Evolutionary conservation across 37 sponge, comb jelly and placozoan genomes (phyloP).

Genomic region (Theonella swinhoei): DNA sequence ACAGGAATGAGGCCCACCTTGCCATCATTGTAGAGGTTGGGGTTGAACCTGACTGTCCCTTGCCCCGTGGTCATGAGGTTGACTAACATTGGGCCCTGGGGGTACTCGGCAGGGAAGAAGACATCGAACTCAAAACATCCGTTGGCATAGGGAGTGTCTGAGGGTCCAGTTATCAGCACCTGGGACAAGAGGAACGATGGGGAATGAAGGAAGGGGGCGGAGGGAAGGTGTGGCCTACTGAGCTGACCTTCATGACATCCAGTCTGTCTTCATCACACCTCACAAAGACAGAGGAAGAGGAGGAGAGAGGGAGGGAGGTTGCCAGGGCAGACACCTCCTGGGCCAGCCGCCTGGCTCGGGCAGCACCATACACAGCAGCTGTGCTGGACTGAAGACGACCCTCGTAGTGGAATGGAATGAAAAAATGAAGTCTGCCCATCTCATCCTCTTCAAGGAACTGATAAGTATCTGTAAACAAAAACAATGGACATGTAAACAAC

Average conservation of each 20-base stretch:
- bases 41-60: slow-evolving; percentile 87
- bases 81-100: slow-evolving; percentile 84
- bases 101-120: slow-evolving; percentile 86
- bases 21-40: slow-evolving; percentile 95
- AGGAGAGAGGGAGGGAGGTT: slow-evolving; percentile 90
- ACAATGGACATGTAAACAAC: not conserved
- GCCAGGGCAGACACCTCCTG: slow-evolving; percentile 85
- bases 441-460: slow-evolving; percentile 59
- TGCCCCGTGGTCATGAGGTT: slow-evolving; percentile 89
- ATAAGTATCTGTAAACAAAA: slow-evolving; percentile 52
- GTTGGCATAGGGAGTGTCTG: slow-evolving; percentile 91
- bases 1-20: too few species aligned
- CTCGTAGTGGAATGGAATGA: slow-evolving; percentile 58
- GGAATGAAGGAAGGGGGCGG: not conserved
- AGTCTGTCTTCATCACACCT: slow-evolving; percentile 84
- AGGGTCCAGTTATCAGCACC: slow-evolving; percentile 91
- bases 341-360: slow-evolving; percentile 79
- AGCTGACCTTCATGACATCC: slow-evolving; percentile 90
- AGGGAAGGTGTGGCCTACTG: not conserved
- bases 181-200: not conserved
- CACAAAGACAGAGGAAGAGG: slow-evolving; percentile 83
- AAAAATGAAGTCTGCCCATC: slow-evolving; percentile 26
- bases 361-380: slow-evolving; percentile 11
- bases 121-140: slow-evolving; percentile 94
- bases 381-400: slow-evolving; percentile 18